Conservation (phyloP, 2,113 vertebrate genomes). For the Pongo pygmaeus region DNA sequence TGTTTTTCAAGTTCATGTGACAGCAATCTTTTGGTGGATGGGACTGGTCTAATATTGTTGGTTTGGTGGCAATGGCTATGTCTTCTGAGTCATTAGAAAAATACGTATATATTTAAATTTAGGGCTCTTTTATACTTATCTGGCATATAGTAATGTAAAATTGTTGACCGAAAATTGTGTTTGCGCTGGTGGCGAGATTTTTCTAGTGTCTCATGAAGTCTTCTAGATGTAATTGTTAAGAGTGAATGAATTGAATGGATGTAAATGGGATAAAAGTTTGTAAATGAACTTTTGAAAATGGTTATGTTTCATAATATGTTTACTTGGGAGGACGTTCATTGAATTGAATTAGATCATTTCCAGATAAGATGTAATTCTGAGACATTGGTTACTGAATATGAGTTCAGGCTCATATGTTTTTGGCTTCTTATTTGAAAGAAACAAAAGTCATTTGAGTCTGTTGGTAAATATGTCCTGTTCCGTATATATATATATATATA, state of each 20-base stretch:
- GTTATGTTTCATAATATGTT: neutral
- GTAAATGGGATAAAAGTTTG: neutral
- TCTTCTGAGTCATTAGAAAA: neutral
- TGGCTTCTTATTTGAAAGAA: neutral
- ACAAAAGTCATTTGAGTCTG: neutral
- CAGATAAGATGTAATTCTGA: neutral
- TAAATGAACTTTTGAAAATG: neutral
- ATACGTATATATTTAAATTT: neutral
- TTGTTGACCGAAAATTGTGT: neutral
- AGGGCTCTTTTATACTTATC: neutral
- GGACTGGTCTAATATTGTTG: neutral
- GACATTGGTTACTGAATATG: neutral
- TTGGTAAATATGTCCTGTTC: neutral
- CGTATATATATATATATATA: neutral
- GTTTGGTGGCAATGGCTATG: neutral
- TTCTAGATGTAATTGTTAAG: neutral
- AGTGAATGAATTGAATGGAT: neutral
- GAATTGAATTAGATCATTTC: neutral
- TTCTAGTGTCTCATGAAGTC: neutral
- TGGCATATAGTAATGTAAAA: neutral
- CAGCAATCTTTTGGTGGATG: neutral
- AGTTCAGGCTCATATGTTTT: neutral
- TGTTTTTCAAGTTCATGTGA: neutral
- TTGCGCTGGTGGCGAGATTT: neutral
- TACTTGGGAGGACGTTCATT: neutral